Evolutionary conservation across 2,113 vertebrate genomes (phyloP), one percentile per base, ranked within the genome.

Genomic region (Motacilla tschutschensis): DNA sequence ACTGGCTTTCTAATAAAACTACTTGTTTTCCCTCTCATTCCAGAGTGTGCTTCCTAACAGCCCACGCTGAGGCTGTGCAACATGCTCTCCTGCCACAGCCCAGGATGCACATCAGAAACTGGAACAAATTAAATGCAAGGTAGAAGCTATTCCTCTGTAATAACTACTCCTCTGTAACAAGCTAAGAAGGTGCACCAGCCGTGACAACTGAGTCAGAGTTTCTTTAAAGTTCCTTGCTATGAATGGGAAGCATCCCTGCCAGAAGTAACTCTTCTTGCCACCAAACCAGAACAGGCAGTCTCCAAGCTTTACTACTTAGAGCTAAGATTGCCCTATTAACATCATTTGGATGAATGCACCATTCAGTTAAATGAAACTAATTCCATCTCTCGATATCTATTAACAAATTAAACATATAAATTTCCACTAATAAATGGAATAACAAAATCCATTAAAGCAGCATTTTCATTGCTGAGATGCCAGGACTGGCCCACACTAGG

Each of bases 401-500:
- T 77, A 12, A 87, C 60, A 73, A 53, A 46, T 24, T 4, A 28
- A 71, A 70, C 2, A 21, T 2, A 64, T 29, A 12, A 4, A 58
- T 57, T 67, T 60, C 38, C 35, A 57, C 36, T 46, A 51, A 46
- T 26, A 28, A 78, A 72, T 5, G n/a, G 25, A 67, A 22, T 12
- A 47, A 40, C 17, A 51, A 35, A 46, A 64, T 4, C 12, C 43
- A 44, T 22, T 43, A 51, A 75, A 62, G 16, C 7, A 12, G 28
- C 0, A 3, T 20, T 66, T 62, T 53, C 40, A 14, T 18, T 81
- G 79, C 54, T 0, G 0, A 65, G 59, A 46, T 13, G 9, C 24
- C 36, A 64, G 41, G 33, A n/a, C 5, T 55, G 29, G 29, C 40
- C 46, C 17, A 41, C 29, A 16, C 29, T 25, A 17, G 51, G 25